These are phyloP conservation scores for Drosophila glabriapex DNA, from an alignment of 2,888 invertebrate genomes.

Conservation along the genomic window DNA sequence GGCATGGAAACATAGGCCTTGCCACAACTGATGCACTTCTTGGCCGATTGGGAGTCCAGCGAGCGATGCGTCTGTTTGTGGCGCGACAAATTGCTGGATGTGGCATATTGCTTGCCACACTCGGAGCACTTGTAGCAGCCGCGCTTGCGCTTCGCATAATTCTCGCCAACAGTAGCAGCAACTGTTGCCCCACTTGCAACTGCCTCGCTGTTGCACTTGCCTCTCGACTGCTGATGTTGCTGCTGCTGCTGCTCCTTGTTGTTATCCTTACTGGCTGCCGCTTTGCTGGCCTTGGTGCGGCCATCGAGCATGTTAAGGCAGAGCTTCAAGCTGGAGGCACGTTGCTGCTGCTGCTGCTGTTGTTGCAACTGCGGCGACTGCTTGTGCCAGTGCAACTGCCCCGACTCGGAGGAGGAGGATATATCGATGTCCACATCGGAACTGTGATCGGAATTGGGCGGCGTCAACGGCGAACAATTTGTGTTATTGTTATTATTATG, in stretches of 20 bases:
- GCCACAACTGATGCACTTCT: conserved; percentile 97
- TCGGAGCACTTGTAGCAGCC: conserved; percentile 91
- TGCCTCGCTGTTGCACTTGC: conserved; percentile 10
- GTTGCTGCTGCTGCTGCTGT: conserved; percentile 52
- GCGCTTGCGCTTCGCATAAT: conserved; percentile 82
- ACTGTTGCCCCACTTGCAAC: conserved; percentile 13
- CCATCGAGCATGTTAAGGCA: conserved; percentile 83
- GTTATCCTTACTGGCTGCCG: conserved; percentile 54
- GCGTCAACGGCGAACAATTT: conserved; percentile 88
- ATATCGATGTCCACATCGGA: conserved; percentile 89
- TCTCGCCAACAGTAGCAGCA: conserved; percentile 41
- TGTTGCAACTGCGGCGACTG: conserved; percentile 36
- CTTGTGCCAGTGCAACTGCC: conserved; percentile 70
- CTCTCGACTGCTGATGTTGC: conserved; percentile 45
- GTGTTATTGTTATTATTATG: background rate
- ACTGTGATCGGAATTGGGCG: conserved; percentile 90
- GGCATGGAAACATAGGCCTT: conserved; percentile 99
- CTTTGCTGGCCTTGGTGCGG: conserved; percentile 83
- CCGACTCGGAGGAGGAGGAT: conserved; percentile 84
- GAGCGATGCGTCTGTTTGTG: conserved; percentile 97
- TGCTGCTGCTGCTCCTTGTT: conserved; percentile 54
- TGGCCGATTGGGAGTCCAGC: conserved; percentile 97
- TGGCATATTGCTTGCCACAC: conserved; percentile 96
- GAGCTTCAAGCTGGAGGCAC: conserved; percentile 70
- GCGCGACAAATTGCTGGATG: conserved; percentile 94